A percentile compares a stretch with the other conserved stretches of the same genome.
These are phyloP conservation scores for Pteropus alecto DNA, from an alignment of 2,113 vertebrate genomes.

Conservation along the genomic window DNA sequence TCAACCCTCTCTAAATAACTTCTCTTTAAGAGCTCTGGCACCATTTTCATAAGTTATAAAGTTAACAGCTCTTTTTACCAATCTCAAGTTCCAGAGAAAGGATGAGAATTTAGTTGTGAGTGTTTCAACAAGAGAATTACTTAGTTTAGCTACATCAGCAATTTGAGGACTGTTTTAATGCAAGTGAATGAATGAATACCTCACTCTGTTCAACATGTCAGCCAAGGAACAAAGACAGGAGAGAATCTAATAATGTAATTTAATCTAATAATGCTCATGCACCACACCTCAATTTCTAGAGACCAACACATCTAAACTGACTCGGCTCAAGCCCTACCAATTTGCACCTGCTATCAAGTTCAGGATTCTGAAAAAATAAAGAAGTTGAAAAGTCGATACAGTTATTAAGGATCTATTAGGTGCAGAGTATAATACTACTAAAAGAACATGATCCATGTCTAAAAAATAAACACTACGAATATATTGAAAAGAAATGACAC, in stretches of 20 bases:
- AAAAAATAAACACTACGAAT: not conserved
- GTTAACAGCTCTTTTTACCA: not conserved
- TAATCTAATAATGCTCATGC: not conserved
- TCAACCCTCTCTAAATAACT: not conserved
- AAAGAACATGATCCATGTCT: not conserved
- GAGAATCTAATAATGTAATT: not conserved
- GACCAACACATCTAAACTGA: not conserved
- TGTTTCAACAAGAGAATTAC: not conserved
- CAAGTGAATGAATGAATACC: not conserved
- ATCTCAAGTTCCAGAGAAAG: not conserved
- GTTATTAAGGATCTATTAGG: not conserved
- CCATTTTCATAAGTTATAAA: conserved; percentile 31
- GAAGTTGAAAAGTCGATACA: not conserved
- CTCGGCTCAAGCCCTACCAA: not conserved
- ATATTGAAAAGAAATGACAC: not conserved
- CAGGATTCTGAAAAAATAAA: conserved; percentile 6
- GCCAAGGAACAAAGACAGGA: not conserved
- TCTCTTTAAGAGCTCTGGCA: not conserved
- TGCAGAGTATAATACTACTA: not conserved
- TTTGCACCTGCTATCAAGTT: not conserved
- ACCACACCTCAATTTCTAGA: not conserved
- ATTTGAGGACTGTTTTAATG: not conserved
- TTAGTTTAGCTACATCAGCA: not conserved
- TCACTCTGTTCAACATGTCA: not conserved
- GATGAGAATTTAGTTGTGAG: not conserved